Conservation (phyloP, 2,113 vertebrate species). For the Tiliqua scincoides region DNA sequence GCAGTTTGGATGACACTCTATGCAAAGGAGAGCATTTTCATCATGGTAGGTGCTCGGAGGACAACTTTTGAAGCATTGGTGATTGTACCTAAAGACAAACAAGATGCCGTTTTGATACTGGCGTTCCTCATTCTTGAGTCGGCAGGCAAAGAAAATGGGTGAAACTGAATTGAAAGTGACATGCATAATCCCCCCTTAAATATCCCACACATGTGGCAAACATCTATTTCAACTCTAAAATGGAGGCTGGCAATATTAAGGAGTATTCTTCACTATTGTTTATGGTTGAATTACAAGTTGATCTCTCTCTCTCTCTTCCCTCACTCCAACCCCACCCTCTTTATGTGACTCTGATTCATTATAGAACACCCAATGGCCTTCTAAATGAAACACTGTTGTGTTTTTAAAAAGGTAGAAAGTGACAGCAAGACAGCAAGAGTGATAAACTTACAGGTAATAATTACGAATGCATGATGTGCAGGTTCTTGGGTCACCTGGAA, state of each 20-base stretch:
- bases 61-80: slow-evolving; percentile 81
- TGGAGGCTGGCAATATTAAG: neutral
- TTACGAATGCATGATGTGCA: slow-evolving; percentile 84
- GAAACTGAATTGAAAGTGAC: neutral
- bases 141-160: neutral
- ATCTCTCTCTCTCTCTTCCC: neutral
- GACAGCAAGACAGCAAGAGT: neutral
- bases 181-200: neutral
- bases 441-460: slow-evolving; percentile 90
- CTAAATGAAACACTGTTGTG: neutral
- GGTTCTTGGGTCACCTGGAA: slow-evolving; percentile 87
- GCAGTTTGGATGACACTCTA: slow-evolving; percentile 77
- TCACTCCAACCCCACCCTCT: neutral
- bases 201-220: neutral
- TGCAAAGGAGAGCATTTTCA: slow-evolving; percentile 70
- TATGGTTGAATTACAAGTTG: neutral
- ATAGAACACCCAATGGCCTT: neutral
- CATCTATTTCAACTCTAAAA: neutral
- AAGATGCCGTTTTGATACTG: neutral
- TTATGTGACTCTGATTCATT: neutral
- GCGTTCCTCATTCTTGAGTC: neutral
- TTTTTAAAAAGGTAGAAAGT: slow-evolving; percentile 28
- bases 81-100: slow-evolving; percentile 76
- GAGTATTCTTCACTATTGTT: neutral
- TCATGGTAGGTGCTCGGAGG: slow-evolving; percentile 84